A percentile compares a stretch with the other conserved stretches of the same genome.
These are phyloP conservation scores for Dorcus hopei DNA, from an alignment of 2,888 invertebrate genomes.

Conservation along the genomic window DNA sequence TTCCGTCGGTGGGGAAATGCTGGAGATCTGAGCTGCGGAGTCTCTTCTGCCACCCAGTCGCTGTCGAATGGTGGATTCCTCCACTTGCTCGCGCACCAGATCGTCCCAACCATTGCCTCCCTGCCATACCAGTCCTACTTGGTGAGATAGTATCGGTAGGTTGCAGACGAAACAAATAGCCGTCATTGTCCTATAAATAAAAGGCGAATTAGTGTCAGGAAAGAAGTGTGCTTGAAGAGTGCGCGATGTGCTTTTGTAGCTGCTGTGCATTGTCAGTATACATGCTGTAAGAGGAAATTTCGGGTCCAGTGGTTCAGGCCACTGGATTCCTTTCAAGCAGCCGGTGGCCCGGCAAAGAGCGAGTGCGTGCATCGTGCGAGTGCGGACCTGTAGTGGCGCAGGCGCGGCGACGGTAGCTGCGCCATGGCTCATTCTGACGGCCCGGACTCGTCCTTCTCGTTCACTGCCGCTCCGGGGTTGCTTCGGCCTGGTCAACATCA, in stretches of 20 bases:
- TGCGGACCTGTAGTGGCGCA: slow-evolving; percentile 52
- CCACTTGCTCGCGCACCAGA: slow-evolving; percentile 79
- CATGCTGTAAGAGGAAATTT: slow-evolving; percentile 8
- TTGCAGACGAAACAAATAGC: slow-evolving; percentile 96
- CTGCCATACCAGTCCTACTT: slow-evolving; percentile 91
- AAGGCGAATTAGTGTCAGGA: slow-evolving; percentile 1
- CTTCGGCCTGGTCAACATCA: slow-evolving; percentile 34
- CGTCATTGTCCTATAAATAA: slow-evolving; percentile 77
- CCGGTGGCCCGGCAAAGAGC: slow-evolving; percentile 3
- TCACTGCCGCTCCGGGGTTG: slow-evolving; percentile 32
- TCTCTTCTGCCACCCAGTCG: slow-evolving; percentile 82
- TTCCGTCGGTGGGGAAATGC: slow-evolving; percentile 76
- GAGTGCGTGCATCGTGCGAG: slow-evolving; percentile 30
- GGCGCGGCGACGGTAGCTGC: slow-evolving; percentile 50
- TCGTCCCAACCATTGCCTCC: slow-evolving; percentile 95
- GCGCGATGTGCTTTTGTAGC: slow-evolving; percentile 5
- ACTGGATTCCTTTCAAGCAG: neutral
- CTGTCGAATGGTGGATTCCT: slow-evolving; percentile 81
- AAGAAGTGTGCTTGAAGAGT: neutral
- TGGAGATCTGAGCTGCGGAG: slow-evolving; percentile 87
- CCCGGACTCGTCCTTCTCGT: slow-evolving; percentile 29
- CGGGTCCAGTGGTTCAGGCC: neutral
- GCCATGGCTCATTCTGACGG: slow-evolving; percentile 50
- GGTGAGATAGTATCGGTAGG: slow-evolving; percentile 89
- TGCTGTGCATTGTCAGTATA: slow-evolving; percentile 22